Evolutionary conservation across 2,888 invertebrate genomes (phyloP).

Genomic region (Pediacus dermestoides): DNA sequence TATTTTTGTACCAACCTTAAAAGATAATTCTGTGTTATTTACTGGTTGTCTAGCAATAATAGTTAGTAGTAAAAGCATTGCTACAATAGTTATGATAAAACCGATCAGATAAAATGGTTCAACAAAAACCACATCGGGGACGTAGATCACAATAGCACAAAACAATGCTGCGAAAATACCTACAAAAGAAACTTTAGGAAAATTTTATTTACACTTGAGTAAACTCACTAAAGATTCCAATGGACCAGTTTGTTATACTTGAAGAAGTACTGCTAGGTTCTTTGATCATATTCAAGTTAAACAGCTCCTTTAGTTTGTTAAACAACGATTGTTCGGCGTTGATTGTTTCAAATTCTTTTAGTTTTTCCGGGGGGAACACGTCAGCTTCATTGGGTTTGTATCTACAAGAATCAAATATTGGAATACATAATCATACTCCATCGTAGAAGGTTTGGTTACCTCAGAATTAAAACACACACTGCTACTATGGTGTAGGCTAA

Average conservation of each 20-base stretch:
- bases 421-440: no score
- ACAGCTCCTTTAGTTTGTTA: conserved; percentile 52
- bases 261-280: conserved; percentile 64
- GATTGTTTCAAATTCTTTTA: conserved; percentile 22
- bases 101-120: conserved; percentile 44
- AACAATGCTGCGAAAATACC: conserved; percentile 57
- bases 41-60: conserved; percentile 70
- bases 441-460: conserved; percentile 52
- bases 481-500: conserved; percentile 91
- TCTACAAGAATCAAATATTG: conserved; percentile 21
- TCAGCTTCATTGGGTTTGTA: conserved; percentile 31
- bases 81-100: conserved; percentile 46
- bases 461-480: conserved; percentile 80
- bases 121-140: conserved; percentile 38
- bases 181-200: conserved; percentile 47
- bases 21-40: conserved; percentile 60
- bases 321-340: conserved; percentile 25
- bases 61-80: conserved; percentile 55
- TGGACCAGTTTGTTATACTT: conserved; percentile 61
- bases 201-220: no score
- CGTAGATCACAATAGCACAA: conserved; percentile 51
- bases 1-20: conserved; percentile 59
- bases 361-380: conserved; percentile 25
- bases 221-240: conserved; percentile 57
- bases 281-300: conserved; percentile 70